Base-by-base conservation (phyloP, 2,888 invertebrate species). In the Aplocera efformata region DNA sequence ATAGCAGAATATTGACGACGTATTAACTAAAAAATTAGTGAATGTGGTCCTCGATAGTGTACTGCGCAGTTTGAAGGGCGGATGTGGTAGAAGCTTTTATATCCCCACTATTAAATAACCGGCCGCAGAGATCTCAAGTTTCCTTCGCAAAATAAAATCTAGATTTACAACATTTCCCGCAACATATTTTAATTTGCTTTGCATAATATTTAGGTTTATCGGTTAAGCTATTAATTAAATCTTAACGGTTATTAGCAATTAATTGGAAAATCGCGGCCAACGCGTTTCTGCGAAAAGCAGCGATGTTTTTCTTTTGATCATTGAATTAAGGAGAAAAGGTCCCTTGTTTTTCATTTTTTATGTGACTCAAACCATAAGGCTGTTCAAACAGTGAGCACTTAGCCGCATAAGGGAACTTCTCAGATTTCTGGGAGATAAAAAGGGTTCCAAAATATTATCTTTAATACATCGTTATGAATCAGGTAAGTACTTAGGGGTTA, bases 341-440 rank as follows among this genome's bases (percentile, higher is more conserved):
- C 10, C 8, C 6, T 28, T 21, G 9, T 39, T 26, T n/a, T 11
- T 10, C 8, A 40, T 40, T 32, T 38, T 49, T 53, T 41, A 44
- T 43, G 39, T 32, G 33, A 30, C 41, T 53, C 53, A 47, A 49
- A 39, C 33, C 40, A 34, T 41, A 34, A 47, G 34, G 34, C 36
- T 53, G 58, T 47, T 54, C 48, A 67, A 65, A 65, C 57, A 65
- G 37, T 22, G 27, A 58, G 63, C 71, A 69, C 62, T 71, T 61
- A 63, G 50, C 59, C 45, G 42, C 60, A 55, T 47, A 55, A 40
- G 45, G 55, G 45, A 51, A 48, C 43, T 47, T 56, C 50, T 60
- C 60, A 46, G 32, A 51, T 63, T 62, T 45, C 61, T 43, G 47
- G 52, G 42, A 29, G 48, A 48, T 56, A 56, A 50, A 60, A 60